Conservation (phyloP, 2,888 invertebrate genomes). For the Mechanitis messenoides region DNA sequence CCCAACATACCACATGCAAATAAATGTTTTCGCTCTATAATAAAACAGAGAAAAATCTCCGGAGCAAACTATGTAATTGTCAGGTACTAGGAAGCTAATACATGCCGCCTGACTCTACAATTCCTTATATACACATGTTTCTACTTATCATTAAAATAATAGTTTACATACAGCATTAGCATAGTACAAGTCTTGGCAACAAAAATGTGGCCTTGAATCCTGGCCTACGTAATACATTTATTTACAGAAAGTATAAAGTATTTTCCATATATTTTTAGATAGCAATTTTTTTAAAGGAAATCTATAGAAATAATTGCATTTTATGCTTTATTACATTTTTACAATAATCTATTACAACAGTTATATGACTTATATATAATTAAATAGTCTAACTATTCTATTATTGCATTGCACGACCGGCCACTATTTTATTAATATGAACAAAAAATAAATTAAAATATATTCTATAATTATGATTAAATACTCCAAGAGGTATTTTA, state of each 20-base stretch:
- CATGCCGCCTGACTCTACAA: slow-evolving; percentile 66
- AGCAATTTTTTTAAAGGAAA: too few relatives aligned
- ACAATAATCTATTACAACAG: slow-evolving; percentile 12
- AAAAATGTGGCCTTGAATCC: too few relatives aligned
- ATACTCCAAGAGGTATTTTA: slow-evolving; percentile 12
- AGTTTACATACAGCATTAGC: too few relatives aligned
- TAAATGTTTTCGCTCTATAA: slow-evolving; percentile 46
- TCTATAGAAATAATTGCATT: neutral
- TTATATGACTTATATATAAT: neutral
- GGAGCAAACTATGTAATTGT: slow-evolving; percentile 58
- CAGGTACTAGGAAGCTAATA: slow-evolving; percentile 75
- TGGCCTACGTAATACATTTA: too few relatives aligned
- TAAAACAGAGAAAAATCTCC: slow-evolving; percentile 50
- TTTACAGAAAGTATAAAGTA: too few relatives aligned
- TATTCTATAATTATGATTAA: slow-evolving; percentile 4
- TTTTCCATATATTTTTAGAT: too few relatives aligned
- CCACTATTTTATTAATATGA: slow-evolving; percentile 40
- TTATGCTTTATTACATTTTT: neutral
- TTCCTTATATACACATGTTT: slow-evolving; percentile 6
- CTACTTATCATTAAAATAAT: too few relatives aligned
- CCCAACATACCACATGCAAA: slow-evolving; percentile 48
- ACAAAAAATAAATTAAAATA: slow-evolving; percentile 7
- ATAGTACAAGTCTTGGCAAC: too few relatives aligned
- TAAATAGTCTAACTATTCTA: slow-evolving; percentile 40
- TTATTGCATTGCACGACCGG: slow-evolving; percentile 75